Evolutionary conservation across 1,140 invertebrate genomes (phyloP), one percentile per base, ranked within the genome.

Genomic region (Phthorimaea operculella): DNA sequence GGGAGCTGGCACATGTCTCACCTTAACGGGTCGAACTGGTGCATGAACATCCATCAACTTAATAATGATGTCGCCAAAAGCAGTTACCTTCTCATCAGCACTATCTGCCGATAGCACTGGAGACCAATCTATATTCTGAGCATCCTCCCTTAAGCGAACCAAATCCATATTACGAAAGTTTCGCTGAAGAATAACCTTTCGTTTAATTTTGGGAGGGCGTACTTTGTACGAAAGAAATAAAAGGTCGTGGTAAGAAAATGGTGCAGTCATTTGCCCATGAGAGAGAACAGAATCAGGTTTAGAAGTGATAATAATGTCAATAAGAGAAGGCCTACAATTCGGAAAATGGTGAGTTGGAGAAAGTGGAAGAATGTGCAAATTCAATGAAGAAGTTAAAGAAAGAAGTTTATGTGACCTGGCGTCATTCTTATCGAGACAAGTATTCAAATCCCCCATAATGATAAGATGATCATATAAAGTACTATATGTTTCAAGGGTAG

Each of bases 101-200:
- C 18, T 48, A 15, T 48, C 18, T 10, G 47, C 14, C 9, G 14
- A 11, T 15, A 48, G 16, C 10, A 48, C 47, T 10, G 47, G n/a
- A 48, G 47, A 48, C 47, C 47, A 48, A 17, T 48, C 16, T 7
- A 15, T 17, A 15, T 14, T 17, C 14, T 17, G 14, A 14, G 16
- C 47, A 48, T 48, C 47, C 12, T n/a, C 47, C 47, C 47, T 48
- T 17, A 48, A 48, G 47, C 47, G 47, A 17, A 16, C 47, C 4
- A 48, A 14, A 48, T 15, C 47, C 47, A 48, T 48, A 48, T 48
- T 14, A 11, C 16, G 12, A 17, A 48, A 48, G 14, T 48, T 17
- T 14, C 47, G 47, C 16, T 16, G 47, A 15, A 17, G 47, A n/a
- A n/a, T 48, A 4, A 17, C 16, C 16, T 48, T 48, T 4, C 12